Percentiles rank a stretch among this genome's conserved stretches.
phyloP scores from a whole-genome alignment of 1,140 invertebrate species.

The Hylaeus anthracinus region DNA sequence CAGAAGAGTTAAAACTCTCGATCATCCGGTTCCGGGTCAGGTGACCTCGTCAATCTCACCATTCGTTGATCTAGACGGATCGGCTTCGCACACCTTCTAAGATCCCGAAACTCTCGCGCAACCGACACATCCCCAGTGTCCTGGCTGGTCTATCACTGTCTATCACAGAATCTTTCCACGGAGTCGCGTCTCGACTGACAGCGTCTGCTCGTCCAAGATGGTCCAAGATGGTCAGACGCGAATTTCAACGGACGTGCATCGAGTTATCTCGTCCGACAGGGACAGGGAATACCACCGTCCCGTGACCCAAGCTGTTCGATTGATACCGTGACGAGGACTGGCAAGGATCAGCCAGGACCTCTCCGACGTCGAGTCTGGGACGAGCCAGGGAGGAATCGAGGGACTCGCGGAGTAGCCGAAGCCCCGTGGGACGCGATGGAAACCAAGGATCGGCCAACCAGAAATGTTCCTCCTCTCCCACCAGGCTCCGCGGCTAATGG shows the following conservation, averaged over 20 bases:
- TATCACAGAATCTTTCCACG: conserved; percentile 25
- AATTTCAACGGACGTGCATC: too few relatives aligned
- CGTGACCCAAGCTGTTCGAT: conserved; percentile 24
- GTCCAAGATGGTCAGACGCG: not conserved
- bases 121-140: not conserved
- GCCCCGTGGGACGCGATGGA: conserved; percentile 68
- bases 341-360: conserved; percentile 51
- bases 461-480: conserved; percentile 67
- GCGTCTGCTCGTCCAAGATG: not conserved
- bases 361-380: conserved; percentile 50
- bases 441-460: conserved; percentile 66
- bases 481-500: conserved; percentile 63
- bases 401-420: conserved; percentile 21
- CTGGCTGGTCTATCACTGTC: not conserved
- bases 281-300: not conserved
- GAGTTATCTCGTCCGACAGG: too few relatives aligned
- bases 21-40: too few relatives aligned
- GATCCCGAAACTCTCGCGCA: not conserved
- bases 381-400: conserved; percentile 48
- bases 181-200: not conserved
- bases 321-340: conserved; percentile 53
- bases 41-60: too few relatives aligned
- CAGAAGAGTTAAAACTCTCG: too few relatives aligned
- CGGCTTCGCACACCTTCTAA: too few relatives aligned
- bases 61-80: too few relatives aligned